phyloP scores from a whole-genome alignment of 2,797 vertebrate species.

The Poecilia picta region DNA sequence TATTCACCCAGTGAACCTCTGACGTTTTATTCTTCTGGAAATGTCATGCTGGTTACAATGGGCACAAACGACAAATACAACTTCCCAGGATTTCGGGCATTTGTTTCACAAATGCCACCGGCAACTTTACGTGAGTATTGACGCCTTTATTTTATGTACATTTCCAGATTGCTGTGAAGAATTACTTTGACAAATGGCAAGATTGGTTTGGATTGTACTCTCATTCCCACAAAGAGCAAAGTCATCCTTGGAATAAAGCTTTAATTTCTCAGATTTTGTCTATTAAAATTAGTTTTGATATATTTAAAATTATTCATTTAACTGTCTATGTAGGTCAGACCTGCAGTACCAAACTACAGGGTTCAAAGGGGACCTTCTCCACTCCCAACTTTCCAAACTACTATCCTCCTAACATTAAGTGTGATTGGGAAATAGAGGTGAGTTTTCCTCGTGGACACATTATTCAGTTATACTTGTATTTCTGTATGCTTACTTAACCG shows the following conservation, averaged over 20 bases:
- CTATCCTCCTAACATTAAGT: conserved; percentile 84
- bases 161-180: neutral
- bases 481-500: neutral
- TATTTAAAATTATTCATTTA: neutral
- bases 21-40: conserved; percentile 91
- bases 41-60: conserved; percentile 90
- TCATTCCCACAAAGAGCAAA: neutral
- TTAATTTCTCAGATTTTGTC: neutral
- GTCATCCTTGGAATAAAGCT: neutral
- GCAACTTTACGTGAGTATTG: conserved; percentile 67
- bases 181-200: neutral
- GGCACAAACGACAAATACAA: conserved; percentile 80
- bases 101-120: conserved; percentile 81
- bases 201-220: neutral
- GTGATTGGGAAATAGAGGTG: conserved; percentile 90
- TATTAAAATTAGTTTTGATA: neutral
- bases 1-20: conserved; percentile 86
- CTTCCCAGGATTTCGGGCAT: conserved; percentile 88
- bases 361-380: conserved; percentile 75
- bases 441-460: conserved; percentile 3
- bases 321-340: conserved; percentile 29
- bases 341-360: conserved; percentile 82
- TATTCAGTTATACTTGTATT: neutral
- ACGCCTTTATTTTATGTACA: neutral
- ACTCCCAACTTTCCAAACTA: conserved; percentile 91